phyloP scores from a whole-genome alignment of 2,888 invertebrate species.

The Deilephila porcellus region DNA sequence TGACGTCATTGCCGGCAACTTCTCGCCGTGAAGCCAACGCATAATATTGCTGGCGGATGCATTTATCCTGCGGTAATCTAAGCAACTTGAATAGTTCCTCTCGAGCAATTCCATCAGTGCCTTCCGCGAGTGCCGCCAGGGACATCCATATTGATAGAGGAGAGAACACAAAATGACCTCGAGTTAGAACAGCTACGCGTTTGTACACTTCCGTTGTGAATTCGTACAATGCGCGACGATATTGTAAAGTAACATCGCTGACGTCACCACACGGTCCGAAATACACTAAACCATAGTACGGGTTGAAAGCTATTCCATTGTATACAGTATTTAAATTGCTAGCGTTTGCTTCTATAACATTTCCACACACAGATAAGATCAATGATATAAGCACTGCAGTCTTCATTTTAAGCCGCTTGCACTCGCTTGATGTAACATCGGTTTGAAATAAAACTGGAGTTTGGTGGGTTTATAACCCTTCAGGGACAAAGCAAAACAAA shows the following conservation, averaged over 20 bases:
- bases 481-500: conserved; percentile 5
- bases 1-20: conserved; percentile 36
- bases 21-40: conserved; percentile 38
- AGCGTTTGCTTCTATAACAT: background rate
- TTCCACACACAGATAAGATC: background rate
- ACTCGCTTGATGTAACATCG: background rate
- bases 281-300: conserved; percentile 2
- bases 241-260: background rate
- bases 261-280: background rate
- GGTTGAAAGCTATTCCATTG: conserved; percentile 11
- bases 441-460: conserved; percentile 2
- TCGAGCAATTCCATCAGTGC: conserved; percentile 37
- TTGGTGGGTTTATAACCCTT: conserved; percentile 9
- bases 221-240: conserved; percentile 21
- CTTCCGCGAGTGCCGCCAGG: conserved; percentile 45
- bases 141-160: conserved; percentile 43
- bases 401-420: conserved; percentile 17
- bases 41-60: conserved; percentile 41
- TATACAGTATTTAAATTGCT: background rate
- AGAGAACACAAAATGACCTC: conserved; percentile 40
- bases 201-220: conserved; percentile 1
- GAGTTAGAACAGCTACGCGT: conserved; percentile 7
- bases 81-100: conserved; percentile 40
- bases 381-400: background rate
- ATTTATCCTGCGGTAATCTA: conserved; percentile 40